Percentiles rank a stretch among this genome's conserved stretches.
These are phyloP conservation scores for Pristiophorus japonicus DNA, from an alignment of 2,113 vertebrate species.

Conservation along the genomic window DNA sequence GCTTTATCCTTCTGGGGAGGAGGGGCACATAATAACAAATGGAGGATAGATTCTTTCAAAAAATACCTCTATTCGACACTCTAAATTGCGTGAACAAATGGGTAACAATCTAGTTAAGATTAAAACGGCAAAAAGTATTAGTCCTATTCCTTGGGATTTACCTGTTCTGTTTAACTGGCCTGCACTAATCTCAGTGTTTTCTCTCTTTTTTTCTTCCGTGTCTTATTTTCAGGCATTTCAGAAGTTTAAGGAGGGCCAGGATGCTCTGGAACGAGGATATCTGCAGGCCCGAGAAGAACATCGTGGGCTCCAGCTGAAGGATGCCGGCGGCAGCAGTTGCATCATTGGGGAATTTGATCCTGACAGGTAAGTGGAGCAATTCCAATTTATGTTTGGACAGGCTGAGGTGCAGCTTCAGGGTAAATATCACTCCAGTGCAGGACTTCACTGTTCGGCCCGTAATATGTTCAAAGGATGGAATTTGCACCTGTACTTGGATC, in stretches of 20 bases:
- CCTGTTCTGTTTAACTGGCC: not conserved
- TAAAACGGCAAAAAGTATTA: not conserved
- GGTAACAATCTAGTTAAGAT: not conserved
- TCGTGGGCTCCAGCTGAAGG: slow-evolving; percentile 47
- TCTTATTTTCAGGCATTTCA: slow-evolving; percentile 54
- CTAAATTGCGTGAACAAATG: not conserved
- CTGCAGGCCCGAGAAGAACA: slow-evolving; percentile 58
- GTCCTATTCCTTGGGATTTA: not conserved
- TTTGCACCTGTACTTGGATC: not conserved
- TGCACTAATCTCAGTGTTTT: not conserved
- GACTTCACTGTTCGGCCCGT: not conserved
- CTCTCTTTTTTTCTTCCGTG: fast-evolving
- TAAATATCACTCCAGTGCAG: not conserved
- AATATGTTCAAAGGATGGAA: not conserved
- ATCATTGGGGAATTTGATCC: slow-evolving; percentile 55
- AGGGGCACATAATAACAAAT: not conserved
- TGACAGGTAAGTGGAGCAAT: slow-evolving; percentile 56
- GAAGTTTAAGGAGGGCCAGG: slow-evolving; percentile 57
- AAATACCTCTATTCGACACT: not conserved
- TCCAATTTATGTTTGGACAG: not conserved
- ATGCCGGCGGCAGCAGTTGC: not conserved
- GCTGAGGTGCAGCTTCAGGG: not conserved
- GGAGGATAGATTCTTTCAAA: not conserved
- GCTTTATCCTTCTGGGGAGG: not conserved
- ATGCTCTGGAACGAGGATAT: slow-evolving; percentile 67